Base-by-base conservation (phyloP, 2,797 vertebrate genomes). In the Bothrops alternatus region DNA sequence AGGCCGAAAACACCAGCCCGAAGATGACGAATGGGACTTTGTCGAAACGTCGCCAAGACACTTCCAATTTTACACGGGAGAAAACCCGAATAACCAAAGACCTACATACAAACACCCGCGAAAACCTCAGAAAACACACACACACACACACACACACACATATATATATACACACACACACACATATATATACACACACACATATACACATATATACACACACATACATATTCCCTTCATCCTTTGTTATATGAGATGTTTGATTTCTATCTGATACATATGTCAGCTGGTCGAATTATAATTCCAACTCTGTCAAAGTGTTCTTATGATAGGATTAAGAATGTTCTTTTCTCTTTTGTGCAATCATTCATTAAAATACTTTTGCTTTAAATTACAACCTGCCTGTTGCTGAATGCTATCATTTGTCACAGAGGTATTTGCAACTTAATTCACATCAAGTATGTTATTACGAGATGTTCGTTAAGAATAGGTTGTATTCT, bases 301-400 rank as follows among this genome's bases (percentile, higher is more conserved):
- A 94, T 95, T 95, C 88, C 92, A 3, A 55, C 93, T 88, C 47
- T 94, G 92, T 78, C 89, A 89, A 90, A 92, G 86, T 78, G 90
- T 93, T 93, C 93, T 78, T 87, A 90, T 28, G 53, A 60, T 90
- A 93, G 95, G 92, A 94, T 94, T 94, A 95, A 92, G 92, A 94
- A 12, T 11, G 28, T 37, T 90, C 25, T 94, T 95, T 94, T 12
- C 65, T 16, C 90, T 63, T 91, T 93, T 90, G 82, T 90, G 73
- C 26, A 93, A 25, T 92, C 93, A 94, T 94, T 96, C 82, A 90
- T 95, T 96, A 94, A 95, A 95, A 94, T 89, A 92, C 2, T 87
- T 96, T 94, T 94, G 86, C 56, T 91, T 95, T 94, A 93, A 93
- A 95, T 96, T 93, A 63, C n/a, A 91, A 95, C 6, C 0, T 63